Conservation (phyloP, 2,888 invertebrate genomes). For the Aromia moschata region DNA sequence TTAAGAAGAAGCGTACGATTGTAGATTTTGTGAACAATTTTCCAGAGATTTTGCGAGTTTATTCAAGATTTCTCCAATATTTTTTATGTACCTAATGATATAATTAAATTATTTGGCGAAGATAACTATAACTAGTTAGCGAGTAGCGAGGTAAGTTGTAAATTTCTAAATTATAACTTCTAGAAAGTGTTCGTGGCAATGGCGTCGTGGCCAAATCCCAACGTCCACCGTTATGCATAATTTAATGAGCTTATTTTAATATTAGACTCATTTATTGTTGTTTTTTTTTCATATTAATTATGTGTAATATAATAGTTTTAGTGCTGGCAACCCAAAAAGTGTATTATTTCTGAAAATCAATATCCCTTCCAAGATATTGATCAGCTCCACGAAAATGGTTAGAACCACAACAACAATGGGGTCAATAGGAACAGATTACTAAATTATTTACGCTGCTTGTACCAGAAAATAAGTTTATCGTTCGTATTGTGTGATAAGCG, state of each 20-base stretch:
- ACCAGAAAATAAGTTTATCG: not conserved
- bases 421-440: slow-evolving; percentile 14
- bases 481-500: too few relatives aligned
- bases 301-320: slow-evolving; percentile 18
- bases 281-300: slow-evolving; percentile 3
- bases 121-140: slow-evolving; percentile 20
- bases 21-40: slow-evolving; percentile 19
- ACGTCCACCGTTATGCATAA: not conserved
- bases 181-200: slow-evolving; percentile 22
- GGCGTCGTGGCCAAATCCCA: slow-evolving; percentile 12
- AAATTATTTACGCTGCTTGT: slow-evolving; percentile 24
- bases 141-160: slow-evolving; percentile 24
- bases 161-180: slow-evolving; percentile 23
- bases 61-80: slow-evolving; percentile 14
- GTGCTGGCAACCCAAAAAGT: slow-evolving; percentile 18
- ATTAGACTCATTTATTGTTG: not conserved
- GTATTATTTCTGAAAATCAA: slow-evolving; percentile 24
- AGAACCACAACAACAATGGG: not conserved
- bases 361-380: slow-evolving; percentile 28
- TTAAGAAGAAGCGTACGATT: slow-evolving; percentile 8
- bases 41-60: slow-evolving; percentile 19
- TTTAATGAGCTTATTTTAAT: not conserved
- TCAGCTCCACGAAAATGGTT: slow-evolving; percentile 17
- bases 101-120: slow-evolving; percentile 16
- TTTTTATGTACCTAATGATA: slow-evolving; percentile 18